These are phyloP conservation scores for Rattus norvegicus DNA, from an alignment of 2,113 vertebrate genomes.

Conservation along the genomic window GRCr8 NC_086020.1:9445501-9446000, in stretches of 20 bases:
- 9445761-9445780: slow-evolving; percentile 90
- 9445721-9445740: slow-evolving; percentile 92
- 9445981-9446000: slow-evolving; percentile 89
- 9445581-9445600: slow-evolving; percentile 86
- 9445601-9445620: slow-evolving; percentile 96
- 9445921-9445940: slow-evolving; percentile 94
- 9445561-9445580: slow-evolving; percentile 86
- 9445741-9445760: slow-evolving; percentile 91
- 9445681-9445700: slow-evolving; percentile 96
- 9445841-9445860: slow-evolving; percentile 90
- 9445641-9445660: slow-evolving; percentile 83
- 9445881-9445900: slow-evolving; percentile 93
- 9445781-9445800: slow-evolving; percentile 92
- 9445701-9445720: slow-evolving; percentile 96
- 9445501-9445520: slow-evolving; percentile 94
- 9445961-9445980: slow-evolving; percentile 93
- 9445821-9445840: slow-evolving; percentile 93
- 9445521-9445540: slow-evolving; percentile 93
- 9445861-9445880: slow-evolving; percentile 93
- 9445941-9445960: slow-evolving; percentile 95
- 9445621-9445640: slow-evolving; percentile 95
- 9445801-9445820: slow-evolving; percentile 93
- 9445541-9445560: slow-evolving; percentile 88
- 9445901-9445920: slow-evolving; percentile 97
- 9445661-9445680: slow-evolving; percentile 89